phyloP scores from a whole-genome alignment of 2,888 invertebrate genomes.

The Melitaea athalia region DNA sequence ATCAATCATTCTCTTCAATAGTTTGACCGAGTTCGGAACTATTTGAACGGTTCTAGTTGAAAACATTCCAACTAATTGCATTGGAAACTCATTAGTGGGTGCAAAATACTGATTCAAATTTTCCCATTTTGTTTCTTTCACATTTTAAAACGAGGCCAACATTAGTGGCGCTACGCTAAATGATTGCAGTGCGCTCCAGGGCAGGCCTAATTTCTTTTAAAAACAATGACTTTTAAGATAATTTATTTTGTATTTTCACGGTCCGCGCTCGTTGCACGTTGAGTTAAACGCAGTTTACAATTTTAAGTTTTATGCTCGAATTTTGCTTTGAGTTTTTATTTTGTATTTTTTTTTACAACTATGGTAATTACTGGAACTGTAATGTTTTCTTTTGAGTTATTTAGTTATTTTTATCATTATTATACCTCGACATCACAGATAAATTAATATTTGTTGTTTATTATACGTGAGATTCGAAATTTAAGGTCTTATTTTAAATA shows the following conservation, averaged over 20 bases:
- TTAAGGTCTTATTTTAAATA: no score
- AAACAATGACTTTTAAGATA: slow-evolving; percentile 25
- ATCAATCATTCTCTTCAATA: slow-evolving; percentile 15
- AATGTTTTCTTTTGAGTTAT: no score
- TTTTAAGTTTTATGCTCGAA: neutral
- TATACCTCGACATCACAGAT: no score
- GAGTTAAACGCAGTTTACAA: slow-evolving; percentile 2
- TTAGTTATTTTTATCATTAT: no score
- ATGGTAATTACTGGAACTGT: neutral
- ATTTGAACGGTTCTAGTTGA: slow-evolving; percentile 38
- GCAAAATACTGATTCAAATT: slow-evolving; percentile 68
- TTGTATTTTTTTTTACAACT: neutral
- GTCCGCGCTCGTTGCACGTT: slow-evolving; percentile 1
- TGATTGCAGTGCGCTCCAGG: slow-evolving; percentile 35
- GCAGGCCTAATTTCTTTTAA: slow-evolving; percentile 28
- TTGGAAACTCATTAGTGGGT: slow-evolving; percentile 62
- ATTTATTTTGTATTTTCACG: slow-evolving; percentile 23
- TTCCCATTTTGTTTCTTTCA: slow-evolving; percentile 64
- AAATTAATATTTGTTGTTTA: no score
- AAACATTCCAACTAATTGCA: slow-evolving; percentile 60
- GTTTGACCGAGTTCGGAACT: slow-evolving; percentile 37
- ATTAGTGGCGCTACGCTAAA: slow-evolving; percentile 54
- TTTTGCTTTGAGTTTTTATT: neutral
- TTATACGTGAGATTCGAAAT: no score
- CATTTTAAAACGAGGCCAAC: slow-evolving; percentile 51